Conservation (phyloP, 2,797 vertebrate species). For the Acridotheres tristis region DNA sequence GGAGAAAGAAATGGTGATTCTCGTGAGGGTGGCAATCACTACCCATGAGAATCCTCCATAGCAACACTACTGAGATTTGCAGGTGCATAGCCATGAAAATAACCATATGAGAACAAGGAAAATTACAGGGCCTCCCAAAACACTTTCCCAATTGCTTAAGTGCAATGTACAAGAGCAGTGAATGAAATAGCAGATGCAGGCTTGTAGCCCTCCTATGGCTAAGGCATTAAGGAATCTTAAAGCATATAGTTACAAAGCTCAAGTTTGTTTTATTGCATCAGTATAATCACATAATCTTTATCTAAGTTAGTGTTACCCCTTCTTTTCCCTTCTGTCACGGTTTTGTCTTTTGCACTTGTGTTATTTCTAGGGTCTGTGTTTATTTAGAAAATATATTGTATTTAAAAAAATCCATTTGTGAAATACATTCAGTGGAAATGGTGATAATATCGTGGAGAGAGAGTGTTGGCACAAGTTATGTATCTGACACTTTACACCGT, state of each 20-base stretch:
- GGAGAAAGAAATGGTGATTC: not conserved
- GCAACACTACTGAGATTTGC: not conserved
- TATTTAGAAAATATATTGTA: not conserved
- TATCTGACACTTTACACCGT: not conserved
- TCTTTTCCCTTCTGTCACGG: accelerated
- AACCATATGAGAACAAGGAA: not conserved
- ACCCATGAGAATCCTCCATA: not conserved
- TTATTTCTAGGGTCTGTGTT: not conserved
- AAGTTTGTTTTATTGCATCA: not conserved
- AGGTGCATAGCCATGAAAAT: not conserved
- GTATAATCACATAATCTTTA: not conserved
- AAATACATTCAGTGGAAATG: not conserved
- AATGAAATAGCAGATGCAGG: not conserved
- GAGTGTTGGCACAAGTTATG: not conserved
- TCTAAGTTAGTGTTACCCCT: not conserved
- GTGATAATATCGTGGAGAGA: not conserved
- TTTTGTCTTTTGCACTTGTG: not conserved
- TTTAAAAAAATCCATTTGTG: not conserved
- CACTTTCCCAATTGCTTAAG: not conserved
- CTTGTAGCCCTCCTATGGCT: not conserved
- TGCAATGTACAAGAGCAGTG: not conserved
- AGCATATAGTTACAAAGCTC: not conserved
- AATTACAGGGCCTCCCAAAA: not conserved
- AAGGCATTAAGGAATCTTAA: not conserved
- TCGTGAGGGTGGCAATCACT: accelerated